phyloP scores from a whole-genome alignment of 2,888 invertebrate genomes.

The Polyommatus icarus region DNA sequence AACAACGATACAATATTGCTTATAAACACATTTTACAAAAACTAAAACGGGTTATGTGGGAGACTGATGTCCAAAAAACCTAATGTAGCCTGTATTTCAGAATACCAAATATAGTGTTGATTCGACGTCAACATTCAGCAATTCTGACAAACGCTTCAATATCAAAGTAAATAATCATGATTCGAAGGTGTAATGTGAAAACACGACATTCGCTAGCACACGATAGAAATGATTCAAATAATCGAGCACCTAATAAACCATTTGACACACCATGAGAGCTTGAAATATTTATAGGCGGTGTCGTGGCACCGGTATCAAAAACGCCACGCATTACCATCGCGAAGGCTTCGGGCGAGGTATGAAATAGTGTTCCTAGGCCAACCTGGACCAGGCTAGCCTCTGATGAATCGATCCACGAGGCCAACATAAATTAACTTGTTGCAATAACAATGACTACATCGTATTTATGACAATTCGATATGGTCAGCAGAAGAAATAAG shows the following conservation, averaged over 20 bases:
- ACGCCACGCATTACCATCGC: slow-evolving; percentile 41
- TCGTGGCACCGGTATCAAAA: slow-evolving; percentile 36
- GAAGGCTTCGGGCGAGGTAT: slow-evolving; percentile 40
- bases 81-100: too few relatives aligned
- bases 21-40: too few relatives aligned
- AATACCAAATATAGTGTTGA: too few relatives aligned
- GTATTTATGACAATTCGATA: slow-evolving; percentile 48
- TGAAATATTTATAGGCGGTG: background rate
- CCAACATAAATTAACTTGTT: slow-evolving; percentile 65
- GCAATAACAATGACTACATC: slow-evolving; percentile 51
- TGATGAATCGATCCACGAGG: slow-evolving; percentile 56
- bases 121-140: too few relatives aligned
- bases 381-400: slow-evolving; percentile 31
- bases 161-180: background rate
- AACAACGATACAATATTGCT: too few relatives aligned
- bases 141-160: background rate
- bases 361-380: slow-evolving; percentile 43
- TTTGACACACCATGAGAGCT: background rate
- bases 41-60: too few relatives aligned
- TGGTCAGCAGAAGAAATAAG: slow-evolving; percentile 44
- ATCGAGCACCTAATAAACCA: slow-evolving; percentile 12
- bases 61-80: too few relatives aligned
- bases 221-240: background rate
- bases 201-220: background rate
- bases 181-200: background rate